Evolutionary conservation across 2,797 vertebrate species (phyloP).

Genomic region (Peromyscus eremicus): DNA sequence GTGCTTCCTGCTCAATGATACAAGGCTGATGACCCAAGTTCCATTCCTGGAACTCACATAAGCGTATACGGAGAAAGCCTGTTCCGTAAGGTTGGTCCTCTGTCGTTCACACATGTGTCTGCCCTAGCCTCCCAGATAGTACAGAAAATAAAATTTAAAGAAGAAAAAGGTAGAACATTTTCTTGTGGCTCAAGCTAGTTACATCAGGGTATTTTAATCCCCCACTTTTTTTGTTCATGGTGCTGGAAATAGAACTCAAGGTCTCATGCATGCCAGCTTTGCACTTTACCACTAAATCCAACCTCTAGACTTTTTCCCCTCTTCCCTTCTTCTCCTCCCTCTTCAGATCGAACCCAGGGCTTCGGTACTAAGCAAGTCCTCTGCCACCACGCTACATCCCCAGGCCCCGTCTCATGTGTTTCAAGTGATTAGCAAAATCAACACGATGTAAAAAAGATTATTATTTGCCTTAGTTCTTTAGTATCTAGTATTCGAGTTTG

Average conservation of each 20-base stretch:
- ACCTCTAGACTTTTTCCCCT: background rate
- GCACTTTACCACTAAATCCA: background rate
- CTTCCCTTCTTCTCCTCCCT: background rate
- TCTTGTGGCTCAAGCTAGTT: slow-evolving; percentile 8
- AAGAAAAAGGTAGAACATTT: background rate
- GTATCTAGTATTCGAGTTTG: background rate
- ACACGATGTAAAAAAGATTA: background rate
- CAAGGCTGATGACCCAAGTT: background rate
- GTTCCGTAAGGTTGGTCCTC: background rate
- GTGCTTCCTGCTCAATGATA: background rate
- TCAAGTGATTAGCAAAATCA: slow-evolving; percentile 17
- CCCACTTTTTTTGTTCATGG: background rate
- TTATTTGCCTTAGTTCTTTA: slow-evolving; percentile 33
- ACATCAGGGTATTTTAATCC: background rate
- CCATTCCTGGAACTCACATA: background rate
- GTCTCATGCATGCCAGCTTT: no score
- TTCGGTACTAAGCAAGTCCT: background rate
- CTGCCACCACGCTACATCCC: rapidly evolving
- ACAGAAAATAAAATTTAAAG: background rate
- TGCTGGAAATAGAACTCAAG: background rate
- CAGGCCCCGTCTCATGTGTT: background rate
- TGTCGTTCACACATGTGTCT: background rate
- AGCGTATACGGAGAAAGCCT: background rate
- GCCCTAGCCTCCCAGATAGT: background rate
- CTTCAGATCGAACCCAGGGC: background rate